Evolutionary conservation across 2,888 invertebrate species (phyloP).

Genomic region (Pimpla rufipes): DNA sequence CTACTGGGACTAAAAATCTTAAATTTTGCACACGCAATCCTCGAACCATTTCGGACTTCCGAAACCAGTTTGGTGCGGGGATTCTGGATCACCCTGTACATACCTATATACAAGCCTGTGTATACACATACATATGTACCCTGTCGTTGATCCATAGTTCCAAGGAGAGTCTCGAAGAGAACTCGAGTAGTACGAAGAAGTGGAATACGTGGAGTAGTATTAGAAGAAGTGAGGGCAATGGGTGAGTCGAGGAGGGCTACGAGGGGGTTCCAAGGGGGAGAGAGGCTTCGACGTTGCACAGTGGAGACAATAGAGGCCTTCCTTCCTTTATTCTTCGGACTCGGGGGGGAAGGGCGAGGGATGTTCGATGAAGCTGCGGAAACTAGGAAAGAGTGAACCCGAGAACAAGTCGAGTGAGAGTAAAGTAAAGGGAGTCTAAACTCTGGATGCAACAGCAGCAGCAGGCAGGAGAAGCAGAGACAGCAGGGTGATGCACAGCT

Average conservation of each 20-base stretch:
- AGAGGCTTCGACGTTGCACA: constrained; percentile 59
- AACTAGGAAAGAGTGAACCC: constrained; percentile 45
- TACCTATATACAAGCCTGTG: constrained; percentile 5
- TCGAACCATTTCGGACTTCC: too few relatives aligned
- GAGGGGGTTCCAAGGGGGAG: constrained; percentile 24
- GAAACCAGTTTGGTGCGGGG: too few relatives aligned
- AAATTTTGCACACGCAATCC: too few relatives aligned
- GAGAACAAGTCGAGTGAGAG: constrained; percentile 32
- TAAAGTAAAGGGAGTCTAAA: constrained; percentile 34
- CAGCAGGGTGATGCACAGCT: constrained; percentile 28
- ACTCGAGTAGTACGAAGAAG: constrained; percentile 34
- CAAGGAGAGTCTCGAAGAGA: constrained; percentile 27
- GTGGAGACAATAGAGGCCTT: constrained; percentile 71
- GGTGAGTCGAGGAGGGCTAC: too few relatives aligned
- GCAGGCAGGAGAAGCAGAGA: background rate
- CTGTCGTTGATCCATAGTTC: constrained; percentile 11
- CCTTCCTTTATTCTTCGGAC: constrained; percentile 59
- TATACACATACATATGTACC: background rate
- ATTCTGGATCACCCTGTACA: constrained; percentile 2
- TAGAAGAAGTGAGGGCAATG: background rate
- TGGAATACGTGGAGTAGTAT: constrained; percentile 11
- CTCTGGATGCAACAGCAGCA: constrained; percentile 23
- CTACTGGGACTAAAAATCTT: too few relatives aligned
- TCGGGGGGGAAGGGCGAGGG: constrained; percentile 6
- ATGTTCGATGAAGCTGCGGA: constrained; percentile 57